Evolutionary conservation across 1,140 invertebrate genomes (phyloP).

Genomic region (Argopecten irradians): DNA sequence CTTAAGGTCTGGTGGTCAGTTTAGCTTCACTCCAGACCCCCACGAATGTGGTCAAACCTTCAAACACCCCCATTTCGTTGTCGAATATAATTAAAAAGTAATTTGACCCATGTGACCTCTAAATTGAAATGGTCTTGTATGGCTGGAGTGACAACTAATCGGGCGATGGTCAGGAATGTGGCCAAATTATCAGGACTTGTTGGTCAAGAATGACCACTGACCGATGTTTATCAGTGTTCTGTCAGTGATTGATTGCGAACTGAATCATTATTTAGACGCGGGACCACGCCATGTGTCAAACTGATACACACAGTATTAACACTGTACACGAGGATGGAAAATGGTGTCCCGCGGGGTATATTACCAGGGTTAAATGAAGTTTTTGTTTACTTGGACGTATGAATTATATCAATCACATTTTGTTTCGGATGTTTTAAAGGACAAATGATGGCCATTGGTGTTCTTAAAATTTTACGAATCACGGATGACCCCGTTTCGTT

Average conservation of each 20-base stretch:
- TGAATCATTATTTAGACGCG: not conserved
- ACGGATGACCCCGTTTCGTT: too few species aligned
- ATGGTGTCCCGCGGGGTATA: too few species aligned
- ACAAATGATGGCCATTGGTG: too few species aligned
- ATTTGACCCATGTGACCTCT: not conserved
- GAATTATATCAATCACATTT: too few species aligned
- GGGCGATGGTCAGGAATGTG: not conserved
- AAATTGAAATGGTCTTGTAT: not conserved
- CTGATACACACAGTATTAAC: too few species aligned
- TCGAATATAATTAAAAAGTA: not conserved
- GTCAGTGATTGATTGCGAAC: not conserved
- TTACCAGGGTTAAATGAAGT: too few species aligned
- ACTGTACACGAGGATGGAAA: too few species aligned
- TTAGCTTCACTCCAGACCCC: not conserved
- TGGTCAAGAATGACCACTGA: slow-evolving; percentile 2
- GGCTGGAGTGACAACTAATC: not conserved
- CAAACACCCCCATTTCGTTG: not conserved
- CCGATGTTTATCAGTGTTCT: not conserved
- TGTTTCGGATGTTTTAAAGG: too few species aligned
- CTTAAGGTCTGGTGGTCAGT: too few species aligned
- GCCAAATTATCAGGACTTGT: not conserved
- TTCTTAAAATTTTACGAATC: too few species aligned
- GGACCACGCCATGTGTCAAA: not conserved
- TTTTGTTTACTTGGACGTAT: too few species aligned
- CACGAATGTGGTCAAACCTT: not conserved